These are phyloP conservation scores for Trididemnum nubilum DNA, from an alignment of 23 tunicate genomes.

Conservation along the genomic window DNA sequence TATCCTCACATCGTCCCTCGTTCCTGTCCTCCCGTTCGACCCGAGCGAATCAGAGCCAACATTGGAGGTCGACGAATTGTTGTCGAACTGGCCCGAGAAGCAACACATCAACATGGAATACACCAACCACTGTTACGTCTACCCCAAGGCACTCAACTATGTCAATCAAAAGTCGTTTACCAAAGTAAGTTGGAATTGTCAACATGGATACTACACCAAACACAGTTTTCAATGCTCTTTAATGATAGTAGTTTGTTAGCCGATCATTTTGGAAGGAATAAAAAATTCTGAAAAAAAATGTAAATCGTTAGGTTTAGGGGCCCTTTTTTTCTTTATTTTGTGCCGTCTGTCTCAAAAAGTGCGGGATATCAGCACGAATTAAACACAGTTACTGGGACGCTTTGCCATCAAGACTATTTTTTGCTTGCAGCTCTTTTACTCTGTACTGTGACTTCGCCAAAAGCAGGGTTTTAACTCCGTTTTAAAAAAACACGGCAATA, in stretches of 20 bases:
- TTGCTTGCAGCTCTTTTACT: too few relatives aligned
- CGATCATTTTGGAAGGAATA: too few relatives aligned
- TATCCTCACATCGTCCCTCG: slow-evolving; percentile 78
- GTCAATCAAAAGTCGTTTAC: slow-evolving; percentile 80
- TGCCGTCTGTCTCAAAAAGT: too few relatives aligned
- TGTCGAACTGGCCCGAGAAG: slow-evolving; percentile 23
- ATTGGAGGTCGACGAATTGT: slow-evolving; percentile 87
- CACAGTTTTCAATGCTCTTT: not conserved
- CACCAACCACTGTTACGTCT: slow-evolving; percentile 77
- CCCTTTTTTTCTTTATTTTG: too few relatives aligned
- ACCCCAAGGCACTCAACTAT: slow-evolving; percentile 75
- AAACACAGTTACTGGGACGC: too few relatives aligned
- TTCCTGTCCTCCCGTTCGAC: slow-evolving; percentile 71
- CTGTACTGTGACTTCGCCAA: too few relatives aligned
- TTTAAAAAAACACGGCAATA: too few relatives aligned
- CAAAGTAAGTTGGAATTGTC: slow-evolving; percentile 50
- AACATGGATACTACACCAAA: not conserved
- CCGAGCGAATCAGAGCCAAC: slow-evolving; percentile 57
- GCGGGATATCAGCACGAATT: too few relatives aligned
- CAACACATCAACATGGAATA: slow-evolving; percentile 70
- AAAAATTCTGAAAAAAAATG: too few relatives aligned
- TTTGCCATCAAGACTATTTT: too few relatives aligned
- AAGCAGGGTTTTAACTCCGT: too few relatives aligned
- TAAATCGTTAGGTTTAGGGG: too few relatives aligned
- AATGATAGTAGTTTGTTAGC: not conserved